phyloP scores from a whole-genome alignment of 1,140 invertebrate genomes.

The Pygmarrhopalites habei region DNA sequence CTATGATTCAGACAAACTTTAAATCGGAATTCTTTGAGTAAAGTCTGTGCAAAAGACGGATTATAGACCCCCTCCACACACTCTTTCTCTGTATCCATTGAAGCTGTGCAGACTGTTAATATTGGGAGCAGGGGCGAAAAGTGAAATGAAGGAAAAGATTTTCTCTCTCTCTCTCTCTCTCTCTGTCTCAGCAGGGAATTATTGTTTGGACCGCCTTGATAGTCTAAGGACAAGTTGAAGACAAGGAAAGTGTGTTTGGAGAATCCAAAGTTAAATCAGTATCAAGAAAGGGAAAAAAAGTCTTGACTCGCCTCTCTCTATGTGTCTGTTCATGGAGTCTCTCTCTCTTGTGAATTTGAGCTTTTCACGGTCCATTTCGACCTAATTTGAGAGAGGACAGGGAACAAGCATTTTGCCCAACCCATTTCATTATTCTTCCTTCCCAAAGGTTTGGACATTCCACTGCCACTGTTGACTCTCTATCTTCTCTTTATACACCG shows the following conservation, averaged over 20 bases:
- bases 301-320: neutral
- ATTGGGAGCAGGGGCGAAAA: too few relatives aligned
- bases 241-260: neutral
- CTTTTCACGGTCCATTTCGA: slow-evolving; percentile 26
- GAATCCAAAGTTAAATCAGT: too few relatives aligned
- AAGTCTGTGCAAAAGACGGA: neutral
- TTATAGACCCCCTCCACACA: too few relatives aligned
- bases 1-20: too few relatives aligned
- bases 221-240: neutral
- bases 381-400: slow-evolving; percentile 25
- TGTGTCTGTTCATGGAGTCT: neutral
- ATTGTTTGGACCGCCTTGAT: slow-evolving; percentile 1
- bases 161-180: too few relatives aligned
- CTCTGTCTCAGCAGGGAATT: neutral
- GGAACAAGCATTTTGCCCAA: slow-evolving; percentile 20
- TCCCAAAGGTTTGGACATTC: neutral
- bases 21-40: too few relatives aligned
- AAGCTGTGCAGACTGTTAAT: too few relatives aligned
- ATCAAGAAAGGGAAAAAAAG: neutral
- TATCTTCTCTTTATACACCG: neutral
- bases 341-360: slow-evolving; percentile 10
- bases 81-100: too few relatives aligned
- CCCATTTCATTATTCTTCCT: slow-evolving; percentile 18
- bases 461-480: neutral
- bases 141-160: slow-evolving; percentile 5